Evolutionary conservation across 2,797 vertebrate species (phyloP), one percentile per base, ranked within the genome.

Genomic region (Acrossocheilus fasciatus): DNA sequence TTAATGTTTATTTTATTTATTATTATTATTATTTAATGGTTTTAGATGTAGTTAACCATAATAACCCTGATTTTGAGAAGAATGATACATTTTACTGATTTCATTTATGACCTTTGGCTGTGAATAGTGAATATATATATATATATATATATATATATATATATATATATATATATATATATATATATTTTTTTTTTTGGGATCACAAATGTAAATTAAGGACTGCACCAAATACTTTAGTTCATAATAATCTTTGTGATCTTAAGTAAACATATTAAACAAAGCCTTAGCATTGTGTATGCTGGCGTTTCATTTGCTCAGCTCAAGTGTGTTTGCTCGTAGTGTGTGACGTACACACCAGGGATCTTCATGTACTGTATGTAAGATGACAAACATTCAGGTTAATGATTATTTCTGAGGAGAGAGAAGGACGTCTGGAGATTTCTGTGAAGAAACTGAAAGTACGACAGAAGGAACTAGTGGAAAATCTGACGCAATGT

Each of bases 391-490:
- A 30, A 17, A 47, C 6, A 1, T 30, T 10, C 72, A 50, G 64
- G 45, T 52, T 81, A 81, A 81, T 81, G 45, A 69, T 69, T 69
- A 1, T 69, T 15, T 68, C 77, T 20, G 39, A 26, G 39, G 23
- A 64, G 54, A 34, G 6, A 34, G 26, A 47, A 20, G 6, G 26
- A 57, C 54, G 11, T 64, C 59, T 64, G 59, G n/a, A 77, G 36
- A 47, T 14, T 80, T 80, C 26, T 34, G 59, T 2, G 59, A 81
- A 81, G 43, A n/a, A 26, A 80, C 39, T 66, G n/a, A 41, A n/a
- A 15, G 57, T n/a, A 15, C 64, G 36, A 64, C 57, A 6, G 6
- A 7, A 36, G 2, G 3, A 62, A n/a, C 20, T 17, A 17, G 12
- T n/a, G 76, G 54, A 23, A 54, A 59, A 26, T 17, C 11, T 78